Evolutionary conservation across 2,888 invertebrate species (phyloP).

Genomic region (Cheilosia vernalis): DNA sequence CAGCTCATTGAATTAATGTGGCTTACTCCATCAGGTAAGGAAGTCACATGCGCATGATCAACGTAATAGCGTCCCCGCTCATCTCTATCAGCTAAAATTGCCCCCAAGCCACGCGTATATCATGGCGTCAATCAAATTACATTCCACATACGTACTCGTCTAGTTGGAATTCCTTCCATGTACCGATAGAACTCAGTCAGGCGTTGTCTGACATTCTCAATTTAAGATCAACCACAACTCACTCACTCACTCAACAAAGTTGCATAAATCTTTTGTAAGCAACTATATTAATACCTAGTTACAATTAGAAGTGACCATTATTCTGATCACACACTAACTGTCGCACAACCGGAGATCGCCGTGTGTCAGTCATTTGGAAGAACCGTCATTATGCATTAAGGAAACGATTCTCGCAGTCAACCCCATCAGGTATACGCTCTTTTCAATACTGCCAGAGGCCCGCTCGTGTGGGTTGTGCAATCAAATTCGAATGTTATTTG

Average conservation of each 20-base stretch:
- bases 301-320: background rate
- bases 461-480: constrained; percentile 2
- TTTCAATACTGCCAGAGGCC: background rate
- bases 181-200: background rate
- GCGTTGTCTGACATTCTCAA: background rate
- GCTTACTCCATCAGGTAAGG: no score
- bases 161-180: background rate
- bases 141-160: background rate
- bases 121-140: background rate
- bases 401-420: constrained; percentile 19
- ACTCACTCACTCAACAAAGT: background rate
- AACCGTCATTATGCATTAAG: constrained; percentile 38
- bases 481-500: constrained; percentile 21
- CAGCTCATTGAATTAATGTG: no score
- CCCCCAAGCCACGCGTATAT: background rate
- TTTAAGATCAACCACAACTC: background rate
- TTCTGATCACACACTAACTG: constrained; percentile 5
- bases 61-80: no score
- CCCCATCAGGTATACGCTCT: background rate
- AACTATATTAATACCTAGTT: background rate
- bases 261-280: constrained; percentile 7
- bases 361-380: constrained; percentile 18
- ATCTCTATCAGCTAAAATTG: background rate
- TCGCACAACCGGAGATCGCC: constrained; percentile 3
- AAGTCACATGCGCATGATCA: no score